Base-by-base conservation (phyloP, 2,888 invertebrate species). In the Phortica okadai region DNA sequence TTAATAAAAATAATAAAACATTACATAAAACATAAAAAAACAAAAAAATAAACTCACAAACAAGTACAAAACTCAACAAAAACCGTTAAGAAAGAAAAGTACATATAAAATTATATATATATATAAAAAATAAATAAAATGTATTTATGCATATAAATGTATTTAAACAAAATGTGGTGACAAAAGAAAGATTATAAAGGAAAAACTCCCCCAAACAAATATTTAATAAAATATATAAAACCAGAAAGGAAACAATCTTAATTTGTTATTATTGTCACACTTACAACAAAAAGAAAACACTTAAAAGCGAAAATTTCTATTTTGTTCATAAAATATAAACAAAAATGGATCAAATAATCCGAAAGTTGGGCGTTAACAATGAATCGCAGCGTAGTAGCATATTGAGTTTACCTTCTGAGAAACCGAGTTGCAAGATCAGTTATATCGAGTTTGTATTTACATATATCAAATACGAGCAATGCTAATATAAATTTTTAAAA, bases 61-160 rank as follows among this genome's bases (percentile, higher is more conserved):
- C 80, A 88, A 88, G 82, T 85, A 85, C 88, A 89, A 56, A 62
- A 62, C 25, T 25, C 54, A 79, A 33, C 77, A 56, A 75, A 44
- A 67, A 74, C 16, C 10, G n/a, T 45, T n/a, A 69, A 2, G 44
- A 59, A 44, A 67, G 6, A 41, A 33, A 66, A 41, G 42, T 79
- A 81, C 82, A 84, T 82, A 80, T 78, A 67, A 74, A 66, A 74
- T 21, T 77, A 73, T 42, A 76, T 67, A 78, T 74, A 81, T 78
- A 79, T 74, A 74, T 79, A 81, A 82, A 81, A 81, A 82, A 81
- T 77, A 78, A 84, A 79, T 82, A 85, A 81, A 86, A 78, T 76
- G 84, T 86, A 88, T 88, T 87, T 87, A 85, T 87, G 84, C 86
- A 88, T 88, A 85, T 88, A 85, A 86, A 86, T 88, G 88, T 85